Percentiles rank a stretch among this genome's conserved stretches.
Conservation (phyloP, 2,888 invertebrate genomes). For the Scaptodrosophila latifasciaeformis region DNA sequence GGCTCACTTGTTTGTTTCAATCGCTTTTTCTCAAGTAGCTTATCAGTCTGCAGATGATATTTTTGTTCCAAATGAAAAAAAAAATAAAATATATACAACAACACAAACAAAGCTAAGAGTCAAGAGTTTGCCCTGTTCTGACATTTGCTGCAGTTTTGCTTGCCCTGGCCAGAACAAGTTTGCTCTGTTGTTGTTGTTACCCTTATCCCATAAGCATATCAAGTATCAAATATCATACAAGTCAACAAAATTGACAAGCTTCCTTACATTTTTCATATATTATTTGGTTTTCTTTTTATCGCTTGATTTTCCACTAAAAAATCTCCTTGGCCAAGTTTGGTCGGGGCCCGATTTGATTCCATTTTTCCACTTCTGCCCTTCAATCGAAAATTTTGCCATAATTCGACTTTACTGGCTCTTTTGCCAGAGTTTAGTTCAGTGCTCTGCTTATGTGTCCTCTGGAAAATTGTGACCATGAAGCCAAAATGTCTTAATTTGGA, state of each 20-base stretch:
- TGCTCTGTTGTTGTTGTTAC: conserved; percentile 4
- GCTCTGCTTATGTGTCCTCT: too few species aligned
- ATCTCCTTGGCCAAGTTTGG: too few species aligned
- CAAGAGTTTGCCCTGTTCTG: conserved; percentile 1
- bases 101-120: neutral
- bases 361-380: too few species aligned
- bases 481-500: conserved; percentile 54
- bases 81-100: conserved; percentile 7
- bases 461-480: conserved; percentile 11
- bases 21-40: conserved; percentile 56
- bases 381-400: too few species aligned
- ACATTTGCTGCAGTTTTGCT: conserved; percentile 14
- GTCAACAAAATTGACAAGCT: conserved; percentile 59
- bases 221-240: conserved; percentile 59
- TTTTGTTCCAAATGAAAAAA: conserved; percentile 10
- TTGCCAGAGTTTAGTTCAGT: too few species aligned
- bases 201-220: conserved; percentile 47
- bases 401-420: too few species aligned
- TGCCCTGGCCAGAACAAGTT: conserved; percentile 15
- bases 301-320: too few species aligned
- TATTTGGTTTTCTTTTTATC: too few species aligned
- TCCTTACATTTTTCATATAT: too few species aligned
- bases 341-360: too few species aligned
- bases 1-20: conserved; percentile 24
- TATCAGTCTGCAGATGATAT: conserved; percentile 46